These are phyloP conservation scores for Orthosia cruda DNA, from an alignment of 2,888 invertebrate genomes.

Conservation along the genomic window DNA sequence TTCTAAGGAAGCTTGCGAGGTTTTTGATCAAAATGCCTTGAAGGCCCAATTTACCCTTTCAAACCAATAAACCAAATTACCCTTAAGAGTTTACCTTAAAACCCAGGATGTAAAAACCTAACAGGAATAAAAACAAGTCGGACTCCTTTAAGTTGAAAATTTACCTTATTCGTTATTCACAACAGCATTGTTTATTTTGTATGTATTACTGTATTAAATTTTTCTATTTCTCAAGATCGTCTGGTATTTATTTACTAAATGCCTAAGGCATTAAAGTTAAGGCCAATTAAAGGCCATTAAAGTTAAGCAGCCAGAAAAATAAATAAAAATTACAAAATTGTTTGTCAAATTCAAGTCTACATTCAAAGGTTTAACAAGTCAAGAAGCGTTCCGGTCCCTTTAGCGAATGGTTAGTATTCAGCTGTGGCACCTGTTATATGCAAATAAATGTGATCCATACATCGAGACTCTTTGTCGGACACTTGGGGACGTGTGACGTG, in stretches of 20 bases:
- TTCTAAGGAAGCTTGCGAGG: slow-evolving; percentile 15
- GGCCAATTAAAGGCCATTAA: too few species aligned
- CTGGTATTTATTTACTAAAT: too few species aligned
- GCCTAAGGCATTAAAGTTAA: too few species aligned
- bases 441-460: slow-evolving; percentile 59
- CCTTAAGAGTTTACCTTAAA: slow-evolving; percentile 2
- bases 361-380: slow-evolving; percentile 35
- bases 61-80: slow-evolving; percentile 3
- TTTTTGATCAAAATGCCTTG: neutral
- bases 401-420: slow-evolving; percentile 55
- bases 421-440: slow-evolving; percentile 33
- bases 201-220: too few species aligned
- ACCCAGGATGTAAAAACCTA: neutral
- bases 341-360: slow-evolving; percentile 4
- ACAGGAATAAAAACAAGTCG: neutral
- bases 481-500: slow-evolving; percentile 29
- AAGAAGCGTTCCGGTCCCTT: slow-evolving; percentile 31
- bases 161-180: too few species aligned
- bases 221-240: too few species aligned
- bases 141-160: too few species aligned
- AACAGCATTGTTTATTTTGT: too few species aligned
- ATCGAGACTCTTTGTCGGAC: slow-evolving; percentile 53
- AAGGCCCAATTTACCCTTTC: slow-evolving; percentile 6
- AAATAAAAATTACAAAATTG: slow-evolving; percentile 39
- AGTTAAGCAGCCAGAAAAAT: neutral